Conservation (phyloP, 2,888 invertebrate species). For the Prosopocoilus inquinatus region DNA sequence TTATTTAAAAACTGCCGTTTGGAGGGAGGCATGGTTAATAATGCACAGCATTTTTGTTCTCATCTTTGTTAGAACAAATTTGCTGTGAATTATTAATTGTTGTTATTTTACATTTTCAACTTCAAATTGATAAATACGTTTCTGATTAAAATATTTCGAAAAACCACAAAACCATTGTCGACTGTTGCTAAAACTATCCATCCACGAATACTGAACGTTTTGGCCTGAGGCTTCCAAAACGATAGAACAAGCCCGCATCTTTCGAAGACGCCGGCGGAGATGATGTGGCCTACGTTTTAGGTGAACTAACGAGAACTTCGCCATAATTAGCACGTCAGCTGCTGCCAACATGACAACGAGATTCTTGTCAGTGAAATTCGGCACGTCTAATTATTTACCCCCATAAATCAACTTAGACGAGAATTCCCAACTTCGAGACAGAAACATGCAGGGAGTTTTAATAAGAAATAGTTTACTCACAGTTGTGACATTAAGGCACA, state of each 20-base stretch:
- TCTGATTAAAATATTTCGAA: too few species aligned
- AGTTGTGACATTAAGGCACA: background rate
- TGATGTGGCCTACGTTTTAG: background rate
- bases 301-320: slow-evolving; percentile 1
- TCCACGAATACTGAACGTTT: too few species aligned
- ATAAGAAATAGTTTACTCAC: background rate
- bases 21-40: too few species aligned
- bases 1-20: too few species aligned
- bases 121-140: too few species aligned
- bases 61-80: too few species aligned
- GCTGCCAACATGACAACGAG: slow-evolving; percentile 8
- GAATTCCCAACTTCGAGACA: background rate
- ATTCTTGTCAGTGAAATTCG: slow-evolving; percentile 3
- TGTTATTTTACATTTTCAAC: too few species aligned
- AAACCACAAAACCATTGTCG: too few species aligned
- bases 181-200: too few species aligned
- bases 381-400: slow-evolving; percentile 7
- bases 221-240: too few species aligned
- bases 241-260: background rate
- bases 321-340: slow-evolving; percentile 6
- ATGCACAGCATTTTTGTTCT: too few species aligned
- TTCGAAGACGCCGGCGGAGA: background rate
- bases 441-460: background rate
- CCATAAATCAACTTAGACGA: background rate
- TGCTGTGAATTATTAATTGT: too few species aligned